These are phyloP conservation scores for Clusia tigrina DNA, from an alignment of 2,888 invertebrate genomes.

Conservation along the genomic window DNA sequence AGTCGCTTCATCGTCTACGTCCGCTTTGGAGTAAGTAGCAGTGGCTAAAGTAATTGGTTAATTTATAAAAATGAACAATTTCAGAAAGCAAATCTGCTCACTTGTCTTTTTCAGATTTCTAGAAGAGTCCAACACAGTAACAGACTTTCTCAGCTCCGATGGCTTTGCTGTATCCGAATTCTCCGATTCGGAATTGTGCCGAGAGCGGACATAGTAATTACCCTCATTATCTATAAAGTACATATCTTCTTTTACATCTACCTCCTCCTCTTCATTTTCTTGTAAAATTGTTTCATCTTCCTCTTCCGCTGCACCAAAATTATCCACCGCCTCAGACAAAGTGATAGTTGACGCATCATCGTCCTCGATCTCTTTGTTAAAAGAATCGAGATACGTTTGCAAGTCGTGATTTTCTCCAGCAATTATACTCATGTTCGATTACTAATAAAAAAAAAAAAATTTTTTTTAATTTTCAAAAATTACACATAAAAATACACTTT, in stretches of 20 bases:
- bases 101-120: too few relatives aligned
- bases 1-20: too few relatives aligned
- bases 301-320: slow-evolving; percentile 27
- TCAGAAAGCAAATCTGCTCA: too few relatives aligned
- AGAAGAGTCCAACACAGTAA: too few relatives aligned
- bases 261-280: slow-evolving; percentile 61
- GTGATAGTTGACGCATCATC: slow-evolving; percentile 57
- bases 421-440: neutral
- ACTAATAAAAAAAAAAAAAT: neutral
- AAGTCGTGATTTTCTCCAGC: slow-evolving; percentile 64
- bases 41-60: too few relatives aligned
- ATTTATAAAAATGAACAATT: too few relatives aligned
- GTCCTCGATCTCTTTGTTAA: slow-evolving; percentile 80
- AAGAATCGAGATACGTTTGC: slow-evolving; percentile 81
- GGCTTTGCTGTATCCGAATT: neutral
- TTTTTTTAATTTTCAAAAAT: neutral
- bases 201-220: slow-evolving; percentile 82
- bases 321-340: slow-evolving; percentile 14
- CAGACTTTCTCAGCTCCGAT: too few relatives aligned
- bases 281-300: slow-evolving; percentile 31
- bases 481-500: neutral
- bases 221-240: slow-evolving; percentile 81
- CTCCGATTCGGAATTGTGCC: slow-evolving; percentile 65
- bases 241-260: slow-evolving; percentile 66
- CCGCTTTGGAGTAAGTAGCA: too few relatives aligned